Evolutionary conservation across 2,888 invertebrate species (phyloP), one percentile per base, ranked within the genome.

Genomic region (Fragum fragum): DNA sequence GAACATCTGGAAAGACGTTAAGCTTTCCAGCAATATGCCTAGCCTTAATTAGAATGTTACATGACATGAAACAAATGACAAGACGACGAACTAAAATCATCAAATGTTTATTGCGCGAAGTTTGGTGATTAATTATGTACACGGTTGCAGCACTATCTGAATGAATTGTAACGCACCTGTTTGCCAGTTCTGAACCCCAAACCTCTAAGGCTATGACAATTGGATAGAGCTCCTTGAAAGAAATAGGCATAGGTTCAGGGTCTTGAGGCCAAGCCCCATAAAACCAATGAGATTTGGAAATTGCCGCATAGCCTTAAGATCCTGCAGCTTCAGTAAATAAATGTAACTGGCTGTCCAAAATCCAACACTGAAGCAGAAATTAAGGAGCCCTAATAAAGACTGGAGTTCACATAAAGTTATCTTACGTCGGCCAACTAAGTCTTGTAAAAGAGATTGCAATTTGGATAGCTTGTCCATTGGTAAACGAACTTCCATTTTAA

Each of bases 91-190:
- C 73, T 55, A 85, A 66, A 26, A n/a, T 53, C 85, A 85, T 82
- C 14, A 85, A 36, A 14, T 14, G 2, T 3, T 36, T 42, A 23
- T 82, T 79, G 32, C 73, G 75, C 6, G 81, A 79, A 3, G 76
- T 74, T 76, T 78, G 78, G 61, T 71, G 78, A 59, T 85, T 85
- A n/a, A 85, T 63, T n/a, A 85, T 75, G 21, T 71, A 9, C 3
- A 82, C 78, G 1, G 78, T 72, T 16, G 75, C 79, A 26, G 29
- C 42, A 74, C 82, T 85, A 52, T 85, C 82, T 18, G 78, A 76
- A 76, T 76, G 76, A 39, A 83, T 82, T 7, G 66, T 6, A 6
- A 86, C 68, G 16, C 73, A 76, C 16, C 55, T 36, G 61, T 86
- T 80, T 21, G 47, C 23, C n/a, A 81, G 66, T 0, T 23, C 11